Evolutionary conservation across 2,888 invertebrate species (phyloP).

Genomic region (Trimorus sp.): DNA sequence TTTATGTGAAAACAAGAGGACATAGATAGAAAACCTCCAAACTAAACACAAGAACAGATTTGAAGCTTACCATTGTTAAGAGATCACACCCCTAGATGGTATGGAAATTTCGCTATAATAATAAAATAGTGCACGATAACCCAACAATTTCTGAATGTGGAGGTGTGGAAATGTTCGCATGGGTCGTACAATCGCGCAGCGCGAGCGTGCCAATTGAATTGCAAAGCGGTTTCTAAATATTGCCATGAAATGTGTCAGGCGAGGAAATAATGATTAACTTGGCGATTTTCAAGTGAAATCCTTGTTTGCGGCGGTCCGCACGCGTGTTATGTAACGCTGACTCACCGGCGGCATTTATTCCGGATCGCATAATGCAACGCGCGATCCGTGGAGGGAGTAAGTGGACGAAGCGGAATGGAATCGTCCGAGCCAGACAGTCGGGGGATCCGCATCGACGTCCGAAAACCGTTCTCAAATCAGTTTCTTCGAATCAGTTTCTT

Average conservation of each 20-base stretch:
- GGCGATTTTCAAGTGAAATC: constrained; percentile 36
- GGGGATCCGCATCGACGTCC: too few relatives aligned
- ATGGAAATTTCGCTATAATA: background rate
- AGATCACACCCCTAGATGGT: background rate
- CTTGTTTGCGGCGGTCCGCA: constrained; percentile 32
- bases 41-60: too few relatives aligned
- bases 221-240: constrained; percentile 2
- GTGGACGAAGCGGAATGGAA: background rate
- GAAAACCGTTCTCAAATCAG: too few relatives aligned
- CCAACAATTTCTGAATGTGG: background rate
- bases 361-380: constrained; percentile 29
- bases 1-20: too few relatives aligned
- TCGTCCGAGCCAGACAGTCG: too few relatives aligned
- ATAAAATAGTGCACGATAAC: background rate
- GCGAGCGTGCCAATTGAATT: too few relatives aligned
- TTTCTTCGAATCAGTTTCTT: too few relatives aligned
- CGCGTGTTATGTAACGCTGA: constrained; percentile 35
- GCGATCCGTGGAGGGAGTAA: background rate
- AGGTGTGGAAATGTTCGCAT: too few relatives aligned
- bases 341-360: constrained; percentile 37
- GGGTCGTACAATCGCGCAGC: too few relatives aligned
- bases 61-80: background rate
- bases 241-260: constrained; percentile 4
- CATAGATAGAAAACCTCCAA: too few relatives aligned
- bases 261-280: constrained; percentile 41